Evolutionary conservation across 2,113 vertebrate species (phyloP).

Genomic region (Python bivittatus): DNA sequence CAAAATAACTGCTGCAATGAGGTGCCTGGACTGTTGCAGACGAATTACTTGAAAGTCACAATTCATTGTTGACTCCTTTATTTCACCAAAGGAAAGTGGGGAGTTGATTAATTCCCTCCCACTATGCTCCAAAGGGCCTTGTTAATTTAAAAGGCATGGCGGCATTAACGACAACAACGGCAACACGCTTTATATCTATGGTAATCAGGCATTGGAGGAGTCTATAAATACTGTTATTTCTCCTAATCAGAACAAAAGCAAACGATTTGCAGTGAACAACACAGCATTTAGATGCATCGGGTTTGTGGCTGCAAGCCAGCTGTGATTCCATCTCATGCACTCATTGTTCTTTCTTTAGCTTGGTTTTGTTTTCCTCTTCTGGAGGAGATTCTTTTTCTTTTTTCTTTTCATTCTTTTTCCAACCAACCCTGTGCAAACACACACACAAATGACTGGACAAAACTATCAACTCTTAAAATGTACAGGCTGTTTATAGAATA

Average conservation of each 20-base stretch:
- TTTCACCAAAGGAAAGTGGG: neutral
- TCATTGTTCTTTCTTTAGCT: constrained; percentile 11
- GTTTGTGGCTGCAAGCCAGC: neutral
- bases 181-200: neutral
- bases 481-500: neutral
- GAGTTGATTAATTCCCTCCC: neutral
- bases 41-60: neutral
- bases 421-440: neutral
- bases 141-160: constrained; percentile 45
- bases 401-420: too few relatives aligned
- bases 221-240: neutral
- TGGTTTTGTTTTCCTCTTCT: neutral
- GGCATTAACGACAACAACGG: neutral
- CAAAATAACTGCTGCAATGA: neutral
- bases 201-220: constrained; percentile 4
- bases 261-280: neutral
- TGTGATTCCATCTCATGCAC: neutral
- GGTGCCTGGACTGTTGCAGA: neutral
- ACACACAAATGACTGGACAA: neutral
- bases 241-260: neutral
- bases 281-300: neutral
- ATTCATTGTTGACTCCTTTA: constrained; percentile 11
- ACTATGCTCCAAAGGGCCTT: constrained; percentile 9
- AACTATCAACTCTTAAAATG: neutral
- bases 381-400: neutral